These are phyloP conservation scores for Sebastes umbrosus DNA, from an alignment of 2,797 vertebrate species.

Conservation along the genomic window DNA sequence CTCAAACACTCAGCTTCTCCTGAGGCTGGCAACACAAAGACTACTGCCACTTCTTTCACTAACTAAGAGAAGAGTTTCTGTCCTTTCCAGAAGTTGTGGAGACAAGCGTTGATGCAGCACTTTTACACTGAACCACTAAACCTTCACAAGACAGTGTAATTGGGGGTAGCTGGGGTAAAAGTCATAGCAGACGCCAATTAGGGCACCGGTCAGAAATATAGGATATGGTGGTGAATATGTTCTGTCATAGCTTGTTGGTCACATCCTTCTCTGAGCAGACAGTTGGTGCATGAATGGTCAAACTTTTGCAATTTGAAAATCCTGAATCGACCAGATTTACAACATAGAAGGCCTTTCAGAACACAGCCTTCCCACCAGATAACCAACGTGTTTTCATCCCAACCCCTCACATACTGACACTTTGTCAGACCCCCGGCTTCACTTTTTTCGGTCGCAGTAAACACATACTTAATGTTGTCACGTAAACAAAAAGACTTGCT, in stretches of 20 bases:
- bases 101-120: conserved; percentile 17
- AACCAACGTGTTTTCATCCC: not conserved
- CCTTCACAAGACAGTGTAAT: not conserved
- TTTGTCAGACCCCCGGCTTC: too few relatives aligned
- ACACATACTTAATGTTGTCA: too few relatives aligned
- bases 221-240: not conserved
- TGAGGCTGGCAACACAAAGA: conserved; percentile 8
- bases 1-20: conserved; percentile 17
- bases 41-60: not conserved
- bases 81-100: conserved; percentile 1
- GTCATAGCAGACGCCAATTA: not conserved
- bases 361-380: not conserved
- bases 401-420: too few relatives aligned
- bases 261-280: not conserved
- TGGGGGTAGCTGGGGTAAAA: not conserved
- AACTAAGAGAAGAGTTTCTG: not conserved
- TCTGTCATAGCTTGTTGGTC: not conserved
- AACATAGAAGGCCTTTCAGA: not conserved
- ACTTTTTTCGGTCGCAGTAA: too few relatives aligned
- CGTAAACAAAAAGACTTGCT: too few relatives aligned
- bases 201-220: not conserved
- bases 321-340: not conserved
- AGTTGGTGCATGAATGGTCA: not conserved
- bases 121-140: not conserved
- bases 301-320: not conserved